Conservation (phyloP, 2,797 vertebrate genomes). For the Sebastes glaucus region DNA sequence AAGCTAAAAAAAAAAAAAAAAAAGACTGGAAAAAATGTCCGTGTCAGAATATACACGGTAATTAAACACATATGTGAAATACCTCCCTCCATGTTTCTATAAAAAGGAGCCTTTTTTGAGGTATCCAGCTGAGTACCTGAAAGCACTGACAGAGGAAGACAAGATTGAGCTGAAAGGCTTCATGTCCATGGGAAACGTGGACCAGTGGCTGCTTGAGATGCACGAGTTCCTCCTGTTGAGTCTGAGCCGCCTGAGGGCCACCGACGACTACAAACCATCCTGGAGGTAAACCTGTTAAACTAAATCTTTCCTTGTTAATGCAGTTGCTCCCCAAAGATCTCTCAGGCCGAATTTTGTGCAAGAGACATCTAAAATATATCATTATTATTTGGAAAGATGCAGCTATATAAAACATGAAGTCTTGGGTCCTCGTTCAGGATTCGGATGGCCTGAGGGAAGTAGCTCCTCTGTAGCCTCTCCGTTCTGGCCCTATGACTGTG, state of each 20-base stretch:
- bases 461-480: neutral
- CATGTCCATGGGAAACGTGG: slow-evolving; percentile 74
- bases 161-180: slow-evolving; percentile 75
- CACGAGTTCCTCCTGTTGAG: slow-evolving; percentile 86
- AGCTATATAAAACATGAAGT: neutral
- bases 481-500: neutral
- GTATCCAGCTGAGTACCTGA: slow-evolving; percentile 72
- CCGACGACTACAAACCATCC: slow-evolving; percentile 56
- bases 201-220: slow-evolving; percentile 87
- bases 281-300: slow-evolving; percentile 82
- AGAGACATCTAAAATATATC: neutral
- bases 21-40: no score
- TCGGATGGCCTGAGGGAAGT: neutral
- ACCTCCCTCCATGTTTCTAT: neutral
- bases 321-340: neutral
- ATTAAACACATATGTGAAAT: neutral
- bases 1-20: no score
- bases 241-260: slow-evolving; percentile 60
- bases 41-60: neutral
- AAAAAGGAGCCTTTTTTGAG: slow-evolving; percentile 86
- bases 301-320: neutral
- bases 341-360: neutral
- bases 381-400: neutral
- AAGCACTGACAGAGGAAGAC: slow-evolving; percentile 59
- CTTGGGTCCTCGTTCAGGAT: neutral